Base-by-base conservation (phyloP, 2,113 vertebrate genomes). In the Eptatretus burgeri region DNA sequence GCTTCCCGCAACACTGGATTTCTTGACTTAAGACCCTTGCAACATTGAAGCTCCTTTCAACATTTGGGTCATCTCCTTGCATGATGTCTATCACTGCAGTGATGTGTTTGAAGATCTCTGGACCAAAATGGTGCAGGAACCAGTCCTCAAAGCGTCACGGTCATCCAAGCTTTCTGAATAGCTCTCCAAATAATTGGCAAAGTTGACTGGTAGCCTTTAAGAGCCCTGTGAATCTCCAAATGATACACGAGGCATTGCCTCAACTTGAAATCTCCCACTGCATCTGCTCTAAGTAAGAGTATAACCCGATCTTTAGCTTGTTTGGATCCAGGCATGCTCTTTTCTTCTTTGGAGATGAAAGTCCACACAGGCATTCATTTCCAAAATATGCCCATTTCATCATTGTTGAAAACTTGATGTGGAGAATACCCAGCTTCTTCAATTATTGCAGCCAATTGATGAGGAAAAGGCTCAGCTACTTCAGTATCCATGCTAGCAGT, bases 251-350 rank as follows among this genome's bases (percentile, higher is more conserved):
- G 63, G 14, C 10, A 16, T 18, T n/a, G 63, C 41, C 41, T 64
- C 63, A 64, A 64, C 11, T 64, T 64, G 49, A 64, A 64, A 49
- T 64, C 18, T n/a, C 63, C 63, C 17, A n/a, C 18, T 27, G 63
- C 63, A 64, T 16, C 14, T 11, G 11, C 17, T n/a, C 63, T 27
- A 19, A 64, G 11, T 9, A 64, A 2, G 27, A 63, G 63, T 49
- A 20, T 63, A 8, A 63, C 14, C 7, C 27, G 16, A 27, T 63
- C 63, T 27, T 63, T 63, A 14, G 16, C 27, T 17, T 14, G 14
- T 63, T n/a, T 64, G 41, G 14, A 64, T 49, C 63, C 63, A 27
- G 63, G 63, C 63, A 14, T 64, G 2, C n/a, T 11, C 17, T 64
- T 16, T 19, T 64, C 63, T 13, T 16, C 63, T 27, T 64, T 53